Base-by-base conservation (phyloP, 2,888 invertebrate species). In the Aplocera efformata region DNA sequence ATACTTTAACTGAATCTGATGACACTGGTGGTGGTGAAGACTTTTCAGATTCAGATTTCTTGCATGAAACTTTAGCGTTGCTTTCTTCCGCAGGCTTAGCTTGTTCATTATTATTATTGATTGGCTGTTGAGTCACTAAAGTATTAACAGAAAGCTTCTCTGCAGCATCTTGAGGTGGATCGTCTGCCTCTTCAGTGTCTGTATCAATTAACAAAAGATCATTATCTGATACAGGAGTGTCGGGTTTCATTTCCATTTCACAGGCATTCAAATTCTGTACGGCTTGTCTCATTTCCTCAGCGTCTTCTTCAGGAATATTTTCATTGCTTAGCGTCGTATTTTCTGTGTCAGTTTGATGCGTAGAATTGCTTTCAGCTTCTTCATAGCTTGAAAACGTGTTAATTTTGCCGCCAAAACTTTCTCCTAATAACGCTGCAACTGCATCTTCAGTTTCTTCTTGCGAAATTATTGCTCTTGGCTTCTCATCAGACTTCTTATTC, bases 371-470 rank as follows among this genome's bases (percentile, higher is more conserved):
- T 79, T 86, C 79, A 32, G 79, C 72, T 61, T 90, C 90, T 62
- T 90, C 90, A 50, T 89, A 90, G 60, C 86, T 90, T 25, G 84
- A 82, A 72, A 92, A 92, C 7, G 81, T 68, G 39, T 88, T 86
- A 32, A 73, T 76, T 62, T 86, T 90, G 8, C 91, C 93, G 1
- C 94, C 94, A 65, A 96, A 96, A 55, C 96, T 95, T 75, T 96
- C 96, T 13, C 95, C 96, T 37, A 97, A 79, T 17, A 97, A 80
- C 0, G 96, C 96, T 6, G 96, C 96, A 0, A 97, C 96, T 0
- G 97, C 97, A 72, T 96, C 96, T 76, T 95, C 96, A 0, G 96
- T 97, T 80, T 97, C 96, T 82, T 96, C 96, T 77, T 96, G 96
- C 0, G 96, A 96, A 61, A 96, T 96, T 0, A 94, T 90, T 6